Evolutionary conservation across 2,113 vertebrate genomes (phyloP), one percentile per base, ranked within the genome.

Genomic region (Chloropsis cyanopogon): DNA sequence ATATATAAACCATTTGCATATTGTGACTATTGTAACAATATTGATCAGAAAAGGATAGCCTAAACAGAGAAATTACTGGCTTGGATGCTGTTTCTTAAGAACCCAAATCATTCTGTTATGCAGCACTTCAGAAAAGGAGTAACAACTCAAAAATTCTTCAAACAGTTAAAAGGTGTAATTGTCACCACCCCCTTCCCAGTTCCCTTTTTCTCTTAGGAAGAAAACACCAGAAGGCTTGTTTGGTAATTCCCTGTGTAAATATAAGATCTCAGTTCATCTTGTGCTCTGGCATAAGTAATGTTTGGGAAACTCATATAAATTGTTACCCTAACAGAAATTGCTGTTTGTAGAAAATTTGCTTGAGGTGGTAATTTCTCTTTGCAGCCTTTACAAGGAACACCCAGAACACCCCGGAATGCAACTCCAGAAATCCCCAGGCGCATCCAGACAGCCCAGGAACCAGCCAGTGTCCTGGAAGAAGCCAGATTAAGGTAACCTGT

Each of bases 361-460:
- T 82, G 31, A 84, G 26, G 17, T 12, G 64, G 23, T 91, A 12
- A 47, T 16, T 91, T 71, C 73, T 61, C 78, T 87, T 46, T 87
- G 29, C 72, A 98, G 99, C 46, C 88, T 49, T 64, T 90, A 12
- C 91, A 97, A 31, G 59, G 88, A 79, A 98, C 98, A 7, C 98
- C 98, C 6, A 97, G 95, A 54, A 98, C 97, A 2, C 98, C 98
- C 41, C 95, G 57, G 8, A 84, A 96, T 11, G 98, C 98, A 66
- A 99, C 98, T 37, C 99, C 99, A 53, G 98, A 96, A 96, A 99
- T 99, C 94, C 99, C 98, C 65, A 98, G 82, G 91, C 98, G 99
- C 63, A 97, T 63, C 13, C 95, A 97, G 10, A 98, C 97, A 5
- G 96, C 98, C 25, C 97, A 96, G 73, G 98, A 98, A 37, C 99